These are phyloP conservation scores for Synanthedon formicaeformis DNA, from an alignment of 2,888 invertebrate genomes.

Conservation along the genomic window DNA sequence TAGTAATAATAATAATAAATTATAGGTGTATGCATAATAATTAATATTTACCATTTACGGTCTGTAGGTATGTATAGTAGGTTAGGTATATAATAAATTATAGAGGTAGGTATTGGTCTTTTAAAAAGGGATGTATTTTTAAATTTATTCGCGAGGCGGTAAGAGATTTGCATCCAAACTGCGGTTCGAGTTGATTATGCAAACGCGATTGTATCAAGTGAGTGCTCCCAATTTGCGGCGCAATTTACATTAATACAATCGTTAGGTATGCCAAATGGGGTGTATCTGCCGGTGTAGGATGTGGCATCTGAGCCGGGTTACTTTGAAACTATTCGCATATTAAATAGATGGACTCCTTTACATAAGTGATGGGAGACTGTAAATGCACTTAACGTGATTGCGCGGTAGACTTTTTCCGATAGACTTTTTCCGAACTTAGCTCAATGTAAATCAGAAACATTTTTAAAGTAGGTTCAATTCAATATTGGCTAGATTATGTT, in stretches of 20 bases:
- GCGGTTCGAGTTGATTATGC: slow-evolving; percentile 51
- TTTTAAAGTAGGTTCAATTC: too few species aligned
- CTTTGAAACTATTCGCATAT: background rate
- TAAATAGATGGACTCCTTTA: background rate
- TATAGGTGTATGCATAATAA: too few species aligned
- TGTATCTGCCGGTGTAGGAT: background rate
- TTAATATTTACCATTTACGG: too few species aligned
- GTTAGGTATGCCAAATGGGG: background rate
- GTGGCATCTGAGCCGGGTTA: background rate
- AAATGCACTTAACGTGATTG: too few species aligned
- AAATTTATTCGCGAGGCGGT: slow-evolving; percentile 29
- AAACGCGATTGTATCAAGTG: slow-evolving; percentile 32
- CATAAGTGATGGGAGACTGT: background rate
- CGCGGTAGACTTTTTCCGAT: too few species aligned
- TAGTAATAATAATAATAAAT: too few species aligned
- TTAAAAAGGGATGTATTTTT: slow-evolving; percentile 17
- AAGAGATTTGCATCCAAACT: slow-evolving; percentile 49
- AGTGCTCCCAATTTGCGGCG: slow-evolving; percentile 43
- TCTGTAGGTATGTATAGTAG: too few species aligned
- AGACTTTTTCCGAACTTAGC: too few species aligned
- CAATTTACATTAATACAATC: slow-evolving; percentile 25
- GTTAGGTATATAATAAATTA: too few species aligned
- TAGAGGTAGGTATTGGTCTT: background rate
- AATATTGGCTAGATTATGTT: too few species aligned
- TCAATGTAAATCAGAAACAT: too few species aligned